Conservation (phyloP, 2,888 invertebrate species). For the Stenoptilia bipunctidactyla region DNA sequence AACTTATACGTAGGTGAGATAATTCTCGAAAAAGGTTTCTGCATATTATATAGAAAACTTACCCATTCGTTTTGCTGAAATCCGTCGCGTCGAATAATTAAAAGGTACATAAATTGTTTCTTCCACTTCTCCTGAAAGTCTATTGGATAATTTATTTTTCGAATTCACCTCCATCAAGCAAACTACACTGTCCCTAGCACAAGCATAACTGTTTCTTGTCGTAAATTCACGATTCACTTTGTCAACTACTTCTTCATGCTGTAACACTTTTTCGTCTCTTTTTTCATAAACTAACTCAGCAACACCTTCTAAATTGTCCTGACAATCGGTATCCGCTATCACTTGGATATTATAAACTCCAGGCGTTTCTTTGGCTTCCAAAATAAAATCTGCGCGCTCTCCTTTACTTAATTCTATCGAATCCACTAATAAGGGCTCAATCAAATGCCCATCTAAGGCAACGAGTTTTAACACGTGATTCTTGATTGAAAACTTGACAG, state of each 20-base stretch:
- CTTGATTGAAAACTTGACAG: constrained; percentile 75
- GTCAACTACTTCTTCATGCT: constrained; percentile 32
- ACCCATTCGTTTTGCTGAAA: constrained; percentile 59
- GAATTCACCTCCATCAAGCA: constrained; percentile 73
- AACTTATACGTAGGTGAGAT: too few relatives aligned
- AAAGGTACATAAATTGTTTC: constrained; percentile 77
- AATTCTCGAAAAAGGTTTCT: too few relatives aligned
- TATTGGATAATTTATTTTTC: constrained; percentile 58
- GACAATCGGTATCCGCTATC: constrained; percentile 58
- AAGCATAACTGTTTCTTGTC: constrained; percentile 52
- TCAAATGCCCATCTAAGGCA: constrained; percentile 78
- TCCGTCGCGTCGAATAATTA: constrained; percentile 68
- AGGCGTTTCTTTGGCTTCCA: constrained; percentile 71
- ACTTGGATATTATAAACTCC: constrained; percentile 75
- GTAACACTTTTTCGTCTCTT: constrained; percentile 33
- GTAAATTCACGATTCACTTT: constrained; percentile 43
- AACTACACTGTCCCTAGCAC: constrained; percentile 52
- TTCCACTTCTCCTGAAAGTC: constrained; percentile 57
- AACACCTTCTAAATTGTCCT: constrained; percentile 56
- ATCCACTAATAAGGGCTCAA: constrained; percentile 68
- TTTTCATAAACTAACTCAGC: constrained; percentile 62
- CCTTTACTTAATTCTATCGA: constrained; percentile 76
- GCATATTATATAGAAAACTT: too few relatives aligned
- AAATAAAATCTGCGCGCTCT: constrained; percentile 81
- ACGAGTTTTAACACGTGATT: constrained; percentile 75